Evolutionary conservation across 2,113 vertebrate genomes (phyloP).

Genomic region (Pogonocichla stellata): DNA sequence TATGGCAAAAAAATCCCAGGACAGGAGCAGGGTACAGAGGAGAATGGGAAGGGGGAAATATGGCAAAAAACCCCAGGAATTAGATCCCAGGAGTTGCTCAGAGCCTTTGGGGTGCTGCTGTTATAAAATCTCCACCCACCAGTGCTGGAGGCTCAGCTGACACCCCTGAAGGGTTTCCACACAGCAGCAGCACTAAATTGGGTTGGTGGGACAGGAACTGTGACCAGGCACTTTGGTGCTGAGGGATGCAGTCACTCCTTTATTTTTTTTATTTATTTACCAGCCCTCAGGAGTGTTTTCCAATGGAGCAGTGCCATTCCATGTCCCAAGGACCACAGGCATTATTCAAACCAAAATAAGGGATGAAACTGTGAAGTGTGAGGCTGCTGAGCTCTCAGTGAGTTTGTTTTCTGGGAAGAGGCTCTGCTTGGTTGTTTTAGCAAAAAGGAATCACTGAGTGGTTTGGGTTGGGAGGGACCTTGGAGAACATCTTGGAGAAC

Average conservation of each 20-base stretch:
- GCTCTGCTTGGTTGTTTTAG: background rate
- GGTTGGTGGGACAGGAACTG: background rate
- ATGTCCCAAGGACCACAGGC: rapidly evolving
- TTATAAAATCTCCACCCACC: too few relatives aligned
- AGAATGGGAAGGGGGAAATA: too few relatives aligned
- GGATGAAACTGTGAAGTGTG: rapidly evolving
- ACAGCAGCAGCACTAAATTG: background rate
- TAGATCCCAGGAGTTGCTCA: rapidly evolving
- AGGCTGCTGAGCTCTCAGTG: background rate
- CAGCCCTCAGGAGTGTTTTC: background rate
- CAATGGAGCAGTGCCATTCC: background rate
- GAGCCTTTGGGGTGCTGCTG: too few relatives aligned
- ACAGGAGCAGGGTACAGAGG: background rate
- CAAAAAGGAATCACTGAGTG: background rate
- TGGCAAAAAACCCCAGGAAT: background rate
- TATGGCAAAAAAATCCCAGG: background rate
- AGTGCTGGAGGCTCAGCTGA: too few relatives aligned
- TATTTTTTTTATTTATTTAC: background rate
- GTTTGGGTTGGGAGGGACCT: background rate
- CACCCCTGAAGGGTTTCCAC: background rate
- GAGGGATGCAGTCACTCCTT: background rate
- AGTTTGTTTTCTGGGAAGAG: background rate
- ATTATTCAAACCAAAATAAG: rapidly evolving
- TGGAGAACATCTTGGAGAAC: background rate
- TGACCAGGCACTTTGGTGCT: background rate